Percentiles rank a stretch among this genome's conserved stretches.
Conservation (phyloP, 2,888 invertebrate genomes). For the Bedellia somnulentella region DNA sequence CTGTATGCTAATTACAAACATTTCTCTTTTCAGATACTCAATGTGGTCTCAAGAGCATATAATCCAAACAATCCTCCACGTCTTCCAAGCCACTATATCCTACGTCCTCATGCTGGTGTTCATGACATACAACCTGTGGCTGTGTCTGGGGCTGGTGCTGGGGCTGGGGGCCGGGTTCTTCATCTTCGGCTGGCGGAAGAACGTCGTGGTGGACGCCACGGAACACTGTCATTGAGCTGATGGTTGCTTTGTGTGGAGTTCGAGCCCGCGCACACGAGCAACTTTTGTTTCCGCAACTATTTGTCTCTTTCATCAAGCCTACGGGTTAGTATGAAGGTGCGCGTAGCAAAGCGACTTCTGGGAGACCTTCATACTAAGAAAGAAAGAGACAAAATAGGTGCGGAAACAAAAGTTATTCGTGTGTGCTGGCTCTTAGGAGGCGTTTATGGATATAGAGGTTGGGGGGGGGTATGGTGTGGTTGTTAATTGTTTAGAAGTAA, state of each 20-base stretch:
- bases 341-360: no score
- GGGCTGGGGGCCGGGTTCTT: conserved; percentile 94
- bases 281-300: no score
- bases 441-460: no score
- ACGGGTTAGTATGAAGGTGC: no score
- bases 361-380: no score
- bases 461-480: background rate
- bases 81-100: conserved; percentile 85
- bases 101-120: conserved; percentile 95
- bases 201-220: conserved; percentile 84
- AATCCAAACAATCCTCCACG: conserved; percentile 83
- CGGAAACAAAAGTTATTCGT: no score
- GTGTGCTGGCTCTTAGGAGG: no score
- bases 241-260: background rate
- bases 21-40: conserved; percentile 66
- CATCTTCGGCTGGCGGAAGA: conserved; percentile 93
- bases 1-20: no score
- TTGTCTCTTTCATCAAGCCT: no score
- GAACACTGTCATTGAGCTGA: conserved; percentile 88
- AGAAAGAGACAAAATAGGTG: no score
- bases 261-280: no score
- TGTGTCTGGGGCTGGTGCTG: conserved; percentile 83
- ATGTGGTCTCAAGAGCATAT: conserved; percentile 82
- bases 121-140: conserved; percentile 97
- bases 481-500: no score